Base-by-base conservation (phyloP, 2,113 vertebrate species). In the Istiophorus platypterus region DNA sequence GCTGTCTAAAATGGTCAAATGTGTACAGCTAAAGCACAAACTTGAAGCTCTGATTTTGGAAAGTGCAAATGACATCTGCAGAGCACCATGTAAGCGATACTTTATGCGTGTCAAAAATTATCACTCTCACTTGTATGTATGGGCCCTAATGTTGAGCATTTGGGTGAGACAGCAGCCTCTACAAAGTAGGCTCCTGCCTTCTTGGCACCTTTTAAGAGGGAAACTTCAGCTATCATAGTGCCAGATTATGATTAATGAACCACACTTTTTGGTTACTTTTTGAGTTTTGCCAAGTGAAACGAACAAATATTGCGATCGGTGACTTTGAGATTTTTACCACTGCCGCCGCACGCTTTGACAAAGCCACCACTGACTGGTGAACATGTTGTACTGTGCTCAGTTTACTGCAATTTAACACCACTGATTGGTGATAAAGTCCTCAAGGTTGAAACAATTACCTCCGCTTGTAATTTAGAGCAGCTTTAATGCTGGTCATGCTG, bases 391-490 rank as follows among this genome's bases (percentile, higher is more conserved):
- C 70, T 64, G 76, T 17, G 54, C 76, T 72, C 71, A 22, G 31
- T 72, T 86, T 34, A 66, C 56, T 24, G 31, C 67, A 61, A 45
- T 86, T 72, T 64, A 81, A 69, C 49, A 37, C 64, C 31, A 31
- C 56, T 17, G 77, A 85, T 62, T 78, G 81, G 74, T 57, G 58
- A 59, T 67, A 63, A 90, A 87, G 14, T 52, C 83, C 71, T 66
- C 37, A 61, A 76, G 51, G 84, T 15, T 72, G 64, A 86, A 78
- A 76, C 77, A 24, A 64, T 68, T 73, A 74, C 82, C 77, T 67
- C 37, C 68, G 65, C 63, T 58, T 80, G 61, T 72, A 71, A 87
- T 85, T 85, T 77, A 12, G 29, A 79, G 47, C 51, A 24, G 72
- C 57, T 72, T 70, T 64, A 74, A 63, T 63, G 70, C 54, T 7